Evolutionary conservation across 2,113 vertebrate species (phyloP).

Genomic region (Hassar affinis): DNA sequence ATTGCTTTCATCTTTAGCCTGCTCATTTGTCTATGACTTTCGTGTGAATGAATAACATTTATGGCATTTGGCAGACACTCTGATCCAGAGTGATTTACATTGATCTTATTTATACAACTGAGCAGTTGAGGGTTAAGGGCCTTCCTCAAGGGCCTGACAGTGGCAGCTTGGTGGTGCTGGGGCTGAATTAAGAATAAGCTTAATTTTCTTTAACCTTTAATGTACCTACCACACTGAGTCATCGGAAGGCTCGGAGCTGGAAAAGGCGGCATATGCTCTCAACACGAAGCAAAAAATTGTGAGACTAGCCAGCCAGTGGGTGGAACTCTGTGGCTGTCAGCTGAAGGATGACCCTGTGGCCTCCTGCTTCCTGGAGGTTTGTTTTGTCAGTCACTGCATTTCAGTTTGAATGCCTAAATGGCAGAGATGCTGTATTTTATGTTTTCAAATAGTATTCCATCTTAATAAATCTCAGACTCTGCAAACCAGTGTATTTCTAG

Average conservation of each 20-base stretch:
- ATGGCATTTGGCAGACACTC: too few species aligned
- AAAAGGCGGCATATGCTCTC: conserved; percentile 79
- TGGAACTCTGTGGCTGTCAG: conserved; percentile 79
- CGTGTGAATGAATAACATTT: neutral
- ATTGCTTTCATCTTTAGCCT: neutral
- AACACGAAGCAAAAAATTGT: conserved; percentile 86
- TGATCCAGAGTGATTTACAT: too few species aligned
- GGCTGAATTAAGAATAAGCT: too few species aligned
- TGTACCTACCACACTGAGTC: conserved; percentile 82
- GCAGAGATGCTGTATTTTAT: neutral
- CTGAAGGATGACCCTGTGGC: conserved; percentile 80
- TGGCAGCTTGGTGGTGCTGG: too few species aligned
- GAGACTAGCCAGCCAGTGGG: conserved; percentile 86
- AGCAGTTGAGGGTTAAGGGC: too few species aligned
- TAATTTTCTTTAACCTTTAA: conserved; percentile 72
- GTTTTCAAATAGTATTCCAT: neutral
- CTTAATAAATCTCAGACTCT: neutral
- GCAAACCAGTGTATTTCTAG: too few species aligned
- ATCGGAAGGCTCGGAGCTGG: conserved; percentile 81
- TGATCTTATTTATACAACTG: too few species aligned
- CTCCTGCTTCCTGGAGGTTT: conserved; percentile 84
- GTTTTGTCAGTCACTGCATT: neutral
- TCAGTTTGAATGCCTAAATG: neutral
- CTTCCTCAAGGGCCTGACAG: too few species aligned
- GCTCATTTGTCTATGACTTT: neutral